Base-by-base conservation (phyloP, 1,140 invertebrate genomes). In the Vollenhovia emeryi region DNA sequence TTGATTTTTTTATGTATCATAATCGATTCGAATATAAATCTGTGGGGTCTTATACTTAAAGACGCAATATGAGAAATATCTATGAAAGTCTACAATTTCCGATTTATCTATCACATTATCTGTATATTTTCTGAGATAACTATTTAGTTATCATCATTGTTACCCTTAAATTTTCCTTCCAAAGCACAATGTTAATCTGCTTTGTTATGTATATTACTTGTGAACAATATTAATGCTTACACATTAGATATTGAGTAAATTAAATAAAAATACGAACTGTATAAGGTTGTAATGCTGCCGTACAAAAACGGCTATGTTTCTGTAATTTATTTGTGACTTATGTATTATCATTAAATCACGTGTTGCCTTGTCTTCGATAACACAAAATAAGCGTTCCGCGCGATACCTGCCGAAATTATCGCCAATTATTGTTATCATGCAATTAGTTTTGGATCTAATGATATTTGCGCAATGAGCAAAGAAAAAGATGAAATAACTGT, bases 181-280 rank as follows among this genome's bases (percentile, higher is more conserved):
- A 48, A 69, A 73, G 8, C 6, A 73, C 4, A 59, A 43, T 21
- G 15, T 33, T 66, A 6, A 24, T 73, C 15, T 45, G 15, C 18
- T 21, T 66, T 5, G n/a, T 73, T 73, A 40, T 1, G 3, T 13
- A n/a, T 0, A 15, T 27, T 27, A 15, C 5, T 75, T 0, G 4
- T 13, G 8, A 30, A 74, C 40, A 2, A 33, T 8, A 43, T n/a
- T 18, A 55, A 43, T 18, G 7, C 2, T 57, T 13, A 45, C 3
- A 1, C 21, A 43, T 59, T 40, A 45, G 7, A 59, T 36, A 36
- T 36, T 0, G 21, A 4, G 3, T 33, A 33, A 18, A 43, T 76
- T 13, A 71, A 76, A 45, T 43, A 45, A 60, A 59, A 59, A 2
- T 78, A 78, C 74, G 11, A 78, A 78, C 74, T 64, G 74, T 78